Percentiles rank a stretch among this genome's conserved stretches.
These are phyloP conservation scores for Choristoneura rosaceana DNA, from an alignment of 2,888 invertebrate genomes.

Conservation along the genomic window DNA sequence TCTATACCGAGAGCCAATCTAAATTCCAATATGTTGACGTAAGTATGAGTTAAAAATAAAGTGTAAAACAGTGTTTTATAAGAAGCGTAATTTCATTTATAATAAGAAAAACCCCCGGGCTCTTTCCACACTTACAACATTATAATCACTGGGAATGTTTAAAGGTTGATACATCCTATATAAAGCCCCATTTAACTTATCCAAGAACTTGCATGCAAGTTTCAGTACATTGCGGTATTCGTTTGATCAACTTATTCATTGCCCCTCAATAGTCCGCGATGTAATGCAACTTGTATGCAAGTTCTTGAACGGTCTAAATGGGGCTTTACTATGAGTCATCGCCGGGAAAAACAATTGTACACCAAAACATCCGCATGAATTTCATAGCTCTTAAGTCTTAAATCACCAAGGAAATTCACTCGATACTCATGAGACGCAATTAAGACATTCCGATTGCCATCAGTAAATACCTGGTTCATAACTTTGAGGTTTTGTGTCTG, in stretches of 20 bases:
- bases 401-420: conserved; percentile 27
- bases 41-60: too few species aligned
- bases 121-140: background rate
- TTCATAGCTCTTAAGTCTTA: conserved; percentile 19
- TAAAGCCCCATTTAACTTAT: too few species aligned
- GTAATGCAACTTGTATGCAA: too few species aligned
- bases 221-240: too few species aligned
- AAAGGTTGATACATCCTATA: conserved; percentile 6
- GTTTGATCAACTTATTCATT: too few species aligned
- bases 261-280: too few species aligned
- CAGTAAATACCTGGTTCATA: conserved; percentile 37
- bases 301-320: too few species aligned
- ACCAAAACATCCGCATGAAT: conserved; percentile 31
- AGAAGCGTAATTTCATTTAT: too few species aligned
- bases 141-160: background rate
- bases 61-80: too few species aligned
- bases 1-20: too few species aligned
- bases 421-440: conserved; percentile 25
- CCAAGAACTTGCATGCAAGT: too few species aligned
- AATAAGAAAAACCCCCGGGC: background rate
- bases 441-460: conserved; percentile 41
- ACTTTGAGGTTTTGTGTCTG: conserved; percentile 25
- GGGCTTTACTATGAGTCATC: conserved; percentile 31
- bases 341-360: background rate
- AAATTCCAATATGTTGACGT: too few species aligned